Percentiles rank a stretch among this genome's conserved stretches.
Conservation (phyloP, 2,797 vertebrate species). For the Serranus cabrilla region DNA sequence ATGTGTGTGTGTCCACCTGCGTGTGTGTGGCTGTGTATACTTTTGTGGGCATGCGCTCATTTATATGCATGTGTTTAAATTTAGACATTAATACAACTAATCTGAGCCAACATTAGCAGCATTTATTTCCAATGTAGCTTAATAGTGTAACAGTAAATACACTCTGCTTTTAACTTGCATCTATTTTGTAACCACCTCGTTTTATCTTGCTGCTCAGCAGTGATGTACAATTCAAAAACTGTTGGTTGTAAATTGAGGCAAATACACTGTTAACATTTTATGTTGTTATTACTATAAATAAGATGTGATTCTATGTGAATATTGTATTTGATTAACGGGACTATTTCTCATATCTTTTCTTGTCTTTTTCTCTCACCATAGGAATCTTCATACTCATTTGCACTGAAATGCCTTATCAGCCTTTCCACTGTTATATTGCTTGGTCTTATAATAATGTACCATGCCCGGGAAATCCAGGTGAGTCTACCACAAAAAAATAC, state of each 20-base stretch:
- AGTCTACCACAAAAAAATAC: slow-evolving; percentile 64
- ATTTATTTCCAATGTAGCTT: slow-evolving; percentile 3
- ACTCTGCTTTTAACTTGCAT: slow-evolving; percentile 10
- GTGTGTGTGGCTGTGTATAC: neutral
- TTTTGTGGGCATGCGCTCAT: neutral
- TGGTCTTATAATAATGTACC: slow-evolving; percentile 97
- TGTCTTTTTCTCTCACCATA: slow-evolving; percentile 78
- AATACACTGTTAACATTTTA: slow-evolving; percentile 5
- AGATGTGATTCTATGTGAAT: neutral
- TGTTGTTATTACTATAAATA: neutral
- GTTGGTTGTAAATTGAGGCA: neutral
- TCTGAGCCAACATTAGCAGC: neutral
- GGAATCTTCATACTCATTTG: slow-evolving; percentile 96
- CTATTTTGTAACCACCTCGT: slow-evolving; percentile 8
- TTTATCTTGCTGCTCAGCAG: slow-evolving; percentile 43
- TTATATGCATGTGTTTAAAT: neutral
- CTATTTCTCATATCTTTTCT: slow-evolving; percentile 42
- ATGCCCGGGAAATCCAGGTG: slow-evolving; percentile 97
- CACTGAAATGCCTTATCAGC: slow-evolving; percentile 99
- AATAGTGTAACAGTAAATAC: slow-evolving; percentile 4
- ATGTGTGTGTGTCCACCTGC: slow-evolving; percentile 8
- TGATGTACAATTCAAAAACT: slow-evolving; percentile 13
- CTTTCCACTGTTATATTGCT: slow-evolving; percentile 96
- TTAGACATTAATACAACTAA: neutral
- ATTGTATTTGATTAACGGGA: neutral